Base-by-base conservation (phyloP, 2,113 vertebrate species). In the Vidua macroura region DNA sequence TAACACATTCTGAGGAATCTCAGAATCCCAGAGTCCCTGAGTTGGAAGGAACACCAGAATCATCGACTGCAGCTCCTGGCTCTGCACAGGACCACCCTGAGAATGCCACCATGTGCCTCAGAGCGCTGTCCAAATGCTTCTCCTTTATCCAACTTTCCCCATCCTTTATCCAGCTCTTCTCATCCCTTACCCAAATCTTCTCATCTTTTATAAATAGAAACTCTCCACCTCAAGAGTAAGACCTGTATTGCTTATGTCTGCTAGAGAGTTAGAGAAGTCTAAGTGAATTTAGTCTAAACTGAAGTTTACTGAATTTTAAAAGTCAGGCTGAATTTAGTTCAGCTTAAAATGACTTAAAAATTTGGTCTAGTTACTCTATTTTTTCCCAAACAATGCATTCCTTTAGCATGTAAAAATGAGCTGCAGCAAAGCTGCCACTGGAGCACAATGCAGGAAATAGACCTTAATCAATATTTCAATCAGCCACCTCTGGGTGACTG, bases 391-490 rank as follows among this genome's bases (percentile, higher is more conserved):
- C 95, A 93, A 91, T 86, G 58, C 17, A 87, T 97, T 73, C 15
- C 66, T 90, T 81, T 43, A 82, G n/a, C 3, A 3, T 83, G 90
- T 55, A 62, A 84, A 95, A 94, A 85, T 17, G 52, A 94, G 79
- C 93, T 95, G 35, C 43, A 92, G 60, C 79, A 95, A 94, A 93
- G 43, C 95, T 97, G 93, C 74, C 37, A 92, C 64, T 81, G 19
- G 6, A 88, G 78, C 66, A 83, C 49, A 73, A 74, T 44, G 37
- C n/a, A 91, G 89, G 93, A 88, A 93, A 94, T 39, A 91, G 86
- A 89, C 48, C 27, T 67, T 93, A 91, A 96, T 97, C 92, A 89
- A 76, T 96, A 90, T 90, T 97, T 90, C 95, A 95, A 59, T 96
- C 89, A 95, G 84, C 91, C 81, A 96, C 92, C 66, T 85, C 58